These are phyloP conservation scores for Ennomos fuscantarius DNA, from an alignment of 2,888 invertebrate genomes.

Conservation along the genomic window DNA sequence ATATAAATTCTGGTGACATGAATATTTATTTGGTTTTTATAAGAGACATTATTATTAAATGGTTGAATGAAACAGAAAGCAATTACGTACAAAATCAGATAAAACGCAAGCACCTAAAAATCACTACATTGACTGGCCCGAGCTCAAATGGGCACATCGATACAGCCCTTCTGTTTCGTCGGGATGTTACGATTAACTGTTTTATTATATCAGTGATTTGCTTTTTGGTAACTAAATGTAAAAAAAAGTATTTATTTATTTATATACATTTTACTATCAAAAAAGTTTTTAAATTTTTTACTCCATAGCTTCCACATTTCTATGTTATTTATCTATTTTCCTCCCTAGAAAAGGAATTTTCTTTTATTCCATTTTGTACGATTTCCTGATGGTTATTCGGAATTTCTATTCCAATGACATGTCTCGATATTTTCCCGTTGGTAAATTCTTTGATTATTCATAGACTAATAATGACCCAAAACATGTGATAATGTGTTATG, in stretches of 20 bases:
- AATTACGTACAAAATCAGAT: too few relatives aligned
- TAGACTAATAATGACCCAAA: conserved; percentile 6
- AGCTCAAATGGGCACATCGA: too few relatives aligned
- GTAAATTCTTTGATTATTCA: conserved; percentile 1
- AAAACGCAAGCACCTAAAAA: too few relatives aligned
- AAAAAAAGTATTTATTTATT: too few relatives aligned
- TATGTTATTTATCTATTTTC: conserved; percentile 12
- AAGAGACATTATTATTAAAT: too few relatives aligned
- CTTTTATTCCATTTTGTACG: conserved; percentile 19
- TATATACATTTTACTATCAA: too few relatives aligned
- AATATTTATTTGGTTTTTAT: conserved; percentile 15
- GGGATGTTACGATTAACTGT: too few relatives aligned
- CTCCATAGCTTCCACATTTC: conserved; percentile 1
- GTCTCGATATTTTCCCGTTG: conserved; percentile 3
- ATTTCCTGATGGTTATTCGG: conserved; percentile 9
- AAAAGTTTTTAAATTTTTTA: neutral
- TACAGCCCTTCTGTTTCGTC: too few relatives aligned
- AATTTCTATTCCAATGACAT: conserved; percentile 6
- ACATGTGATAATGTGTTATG: conserved; percentile 2
- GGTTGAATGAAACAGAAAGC: too few relatives aligned
- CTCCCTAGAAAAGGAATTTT: conserved; percentile 13
- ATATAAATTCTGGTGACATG: conserved; percentile 12
- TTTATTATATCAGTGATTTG: too few relatives aligned
- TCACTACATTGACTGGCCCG: too few relatives aligned
- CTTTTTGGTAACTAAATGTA: too few relatives aligned